Evolutionary conservation across 2,113 vertebrate species (phyloP).

Genomic region (Chitala chitala): DNA sequence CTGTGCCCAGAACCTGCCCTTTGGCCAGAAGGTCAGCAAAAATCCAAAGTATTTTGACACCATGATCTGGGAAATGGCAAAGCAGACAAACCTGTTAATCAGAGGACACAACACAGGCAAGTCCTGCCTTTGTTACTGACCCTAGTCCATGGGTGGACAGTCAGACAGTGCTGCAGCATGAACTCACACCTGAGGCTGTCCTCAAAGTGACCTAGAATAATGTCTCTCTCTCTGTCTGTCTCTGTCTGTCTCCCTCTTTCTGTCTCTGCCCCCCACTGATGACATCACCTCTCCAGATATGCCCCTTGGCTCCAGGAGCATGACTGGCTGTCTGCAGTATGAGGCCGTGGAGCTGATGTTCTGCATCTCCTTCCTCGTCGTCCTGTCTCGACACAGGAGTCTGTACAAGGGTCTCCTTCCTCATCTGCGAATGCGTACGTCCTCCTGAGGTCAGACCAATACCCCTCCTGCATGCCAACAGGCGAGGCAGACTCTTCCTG

Average conservation of each 20-base stretch:
- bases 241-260: neutral
- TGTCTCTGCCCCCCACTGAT: neutral
- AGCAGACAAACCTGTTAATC: slow-evolving; percentile 52
- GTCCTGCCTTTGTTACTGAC: neutral
- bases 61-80: slow-evolving; percentile 67
- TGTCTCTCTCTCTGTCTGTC: neutral
- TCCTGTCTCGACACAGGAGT: slow-evolving; percentile 43
- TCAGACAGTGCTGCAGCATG: neutral
- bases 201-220: neutral
- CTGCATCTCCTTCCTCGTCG: slow-evolving; percentile 55
- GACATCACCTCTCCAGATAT: slow-evolving; percentile 42
- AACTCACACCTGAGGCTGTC: too few relatives aligned
- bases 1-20: slow-evolving; percentile 77
- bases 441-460: neutral
- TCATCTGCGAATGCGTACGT: slow-evolving; percentile 54
- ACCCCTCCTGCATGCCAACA: neutral
- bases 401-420: slow-evolving; percentile 50
- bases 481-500: too few relatives aligned
- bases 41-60: slow-evolving; percentile 74
- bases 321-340: slow-evolving; percentile 44
- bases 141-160: neutral
- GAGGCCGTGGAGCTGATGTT: slow-evolving; percentile 62
- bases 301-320: slow-evolving; percentile 34
- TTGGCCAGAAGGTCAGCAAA: slow-evolving; percentile 68
- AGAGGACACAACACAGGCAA: slow-evolving; percentile 72